phyloP scores from a whole-genome alignment of 2,113 vertebrate genomes.

The Tupaia tana region DNA sequence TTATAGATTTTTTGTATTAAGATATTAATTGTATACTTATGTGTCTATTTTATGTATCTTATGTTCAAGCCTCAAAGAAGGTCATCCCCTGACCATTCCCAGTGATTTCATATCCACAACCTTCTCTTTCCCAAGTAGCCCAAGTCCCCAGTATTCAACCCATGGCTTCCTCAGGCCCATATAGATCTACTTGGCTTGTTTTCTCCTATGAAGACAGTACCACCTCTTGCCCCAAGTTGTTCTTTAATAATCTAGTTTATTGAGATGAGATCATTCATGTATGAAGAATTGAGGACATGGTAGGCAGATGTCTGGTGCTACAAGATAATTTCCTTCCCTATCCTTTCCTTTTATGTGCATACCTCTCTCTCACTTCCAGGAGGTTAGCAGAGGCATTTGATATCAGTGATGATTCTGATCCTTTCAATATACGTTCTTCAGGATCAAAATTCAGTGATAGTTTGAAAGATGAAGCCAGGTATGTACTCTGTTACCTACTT shows the following conservation, averaged over 20 bases:
- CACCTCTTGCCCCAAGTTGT: background rate
- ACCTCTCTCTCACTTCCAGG: constrained; percentile 76
- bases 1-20: background rate
- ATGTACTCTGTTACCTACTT: constrained; percentile 32
- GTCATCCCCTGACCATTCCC: background rate
- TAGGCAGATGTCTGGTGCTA: background rate
- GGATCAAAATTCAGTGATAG: constrained; percentile 94
- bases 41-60: background rate
- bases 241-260: constrained; percentile 27
- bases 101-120: background rate
- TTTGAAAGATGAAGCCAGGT: constrained; percentile 98
- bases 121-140: background rate
- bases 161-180: background rate
- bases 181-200: constrained; percentile 9
- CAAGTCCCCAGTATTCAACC: background rate
- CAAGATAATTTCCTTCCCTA: background rate
- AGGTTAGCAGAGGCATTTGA: constrained; percentile 96
- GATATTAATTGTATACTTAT: constrained; percentile 15
- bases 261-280: background rate
- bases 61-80: constrained; percentile 37
- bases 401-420: constrained; percentile 93
- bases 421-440: constrained; percentile 92
- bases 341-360: background rate
- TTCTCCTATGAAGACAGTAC: constrained; percentile 6
- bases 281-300: background rate